phyloP scores from a whole-genome alignment of 1,140 invertebrate genomes.

The Drosophila asahinai region DNA sequence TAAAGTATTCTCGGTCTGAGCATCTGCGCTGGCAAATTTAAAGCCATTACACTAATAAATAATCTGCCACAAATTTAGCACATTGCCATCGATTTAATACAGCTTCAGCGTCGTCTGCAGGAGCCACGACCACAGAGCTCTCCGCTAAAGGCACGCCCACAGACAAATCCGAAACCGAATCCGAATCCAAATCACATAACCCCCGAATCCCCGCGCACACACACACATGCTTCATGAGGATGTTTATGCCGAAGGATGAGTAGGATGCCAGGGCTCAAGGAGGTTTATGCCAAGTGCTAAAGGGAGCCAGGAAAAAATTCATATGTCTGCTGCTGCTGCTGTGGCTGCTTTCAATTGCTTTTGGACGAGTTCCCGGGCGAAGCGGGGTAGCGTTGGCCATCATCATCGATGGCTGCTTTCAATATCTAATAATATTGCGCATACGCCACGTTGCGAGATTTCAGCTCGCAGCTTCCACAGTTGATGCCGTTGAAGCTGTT shows the following conservation, averaged over 20 bases:
- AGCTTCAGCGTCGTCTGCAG: constrained; percentile 32
- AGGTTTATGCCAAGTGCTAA: constrained; percentile 35
- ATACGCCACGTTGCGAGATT: constrained; percentile 71
- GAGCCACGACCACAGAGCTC: constrained; percentile 37
- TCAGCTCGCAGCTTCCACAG: constrained; percentile 23
- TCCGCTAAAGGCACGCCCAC: constrained; percentile 57
- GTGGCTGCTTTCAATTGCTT: constrained; percentile 78
- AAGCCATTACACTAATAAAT: constrained; percentile 78
- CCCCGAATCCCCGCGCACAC: constrained; percentile 3
- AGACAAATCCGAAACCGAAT: constrained; percentile 51
- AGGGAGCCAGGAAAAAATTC: constrained; percentile 61
- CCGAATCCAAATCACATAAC: constrained; percentile 41
- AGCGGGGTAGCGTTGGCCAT: constrained; percentile 33
- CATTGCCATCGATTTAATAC: constrained; percentile 76
- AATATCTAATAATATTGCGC: constrained; percentile 82
- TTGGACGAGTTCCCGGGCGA: constrained; percentile 15
- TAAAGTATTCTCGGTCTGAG: constrained; percentile 21
- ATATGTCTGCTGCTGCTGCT: constrained; percentile 69
- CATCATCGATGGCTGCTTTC: constrained; percentile 75
- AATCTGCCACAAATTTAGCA: constrained; percentile 76
- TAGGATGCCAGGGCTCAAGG: constrained; percentile 18
- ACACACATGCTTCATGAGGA: constrained; percentile 37
- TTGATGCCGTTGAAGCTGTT: constrained; percentile 43
- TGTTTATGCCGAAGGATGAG: constrained; percentile 42
- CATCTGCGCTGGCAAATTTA: constrained; percentile 64